Evolutionary conservation across 2,797 vertebrate species (phyloP).

Genomic region (Gephyroberyx darwinii): DNA sequence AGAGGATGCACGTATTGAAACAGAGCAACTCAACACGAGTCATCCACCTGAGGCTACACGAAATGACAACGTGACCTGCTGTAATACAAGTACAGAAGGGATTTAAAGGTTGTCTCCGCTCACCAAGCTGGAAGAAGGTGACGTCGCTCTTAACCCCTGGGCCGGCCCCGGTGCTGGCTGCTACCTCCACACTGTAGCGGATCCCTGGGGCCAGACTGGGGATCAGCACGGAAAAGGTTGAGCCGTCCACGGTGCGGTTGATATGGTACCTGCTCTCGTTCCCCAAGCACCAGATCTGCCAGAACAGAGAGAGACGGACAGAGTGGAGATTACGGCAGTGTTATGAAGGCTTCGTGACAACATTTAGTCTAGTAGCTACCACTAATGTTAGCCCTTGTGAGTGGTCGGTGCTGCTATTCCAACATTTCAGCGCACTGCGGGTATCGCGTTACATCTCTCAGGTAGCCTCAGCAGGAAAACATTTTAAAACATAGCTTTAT

Average conservation of each 20-base stretch:
- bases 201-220: conserved; percentile 91
- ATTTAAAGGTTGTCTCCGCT: conserved; percentile 63
- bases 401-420: conserved; percentile 24
- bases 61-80: conserved; percentile 15
- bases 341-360: conserved; percentile 32
- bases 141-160: conserved; percentile 93
- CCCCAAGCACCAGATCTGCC: conserved; percentile 96
- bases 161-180: conserved; percentile 92
- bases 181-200: conserved; percentile 94
- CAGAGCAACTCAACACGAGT: background rate
- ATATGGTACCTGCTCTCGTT: conserved; percentile 97
- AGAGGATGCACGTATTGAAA: background rate
- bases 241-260: conserved; percentile 93
- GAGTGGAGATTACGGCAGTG: conserved; percentile 26
- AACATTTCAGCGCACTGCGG: conserved; percentile 21
- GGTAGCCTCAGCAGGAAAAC: conserved; percentile 41
- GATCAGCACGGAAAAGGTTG: conserved; percentile 90
- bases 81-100: background rate
- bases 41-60: conserved; percentile 15
- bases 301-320: conserved; percentile 36
- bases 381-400: conserved; percentile 24
- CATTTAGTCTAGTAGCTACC: conserved; percentile 34
- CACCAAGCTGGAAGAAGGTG: conserved; percentile 94
- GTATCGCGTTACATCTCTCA: conserved; percentile 58
- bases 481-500: conserved; percentile 45